Base-by-base conservation (phyloP, 2,113 vertebrate genomes). In the Cyanoderma ruficeps region DNA sequence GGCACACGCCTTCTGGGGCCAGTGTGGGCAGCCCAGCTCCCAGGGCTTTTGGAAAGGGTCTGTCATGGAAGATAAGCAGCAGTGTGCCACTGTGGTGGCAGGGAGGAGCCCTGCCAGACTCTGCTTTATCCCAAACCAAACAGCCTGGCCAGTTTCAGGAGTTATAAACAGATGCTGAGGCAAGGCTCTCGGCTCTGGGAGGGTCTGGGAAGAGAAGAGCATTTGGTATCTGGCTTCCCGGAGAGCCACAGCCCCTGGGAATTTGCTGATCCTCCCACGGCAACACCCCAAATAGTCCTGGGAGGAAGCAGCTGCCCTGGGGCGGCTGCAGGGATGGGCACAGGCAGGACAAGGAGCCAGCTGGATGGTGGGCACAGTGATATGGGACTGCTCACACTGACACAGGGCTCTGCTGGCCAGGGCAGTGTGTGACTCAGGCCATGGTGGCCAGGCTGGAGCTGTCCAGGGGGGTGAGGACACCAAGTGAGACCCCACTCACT, bases 91-190 rank as follows among this genome's bases (percentile, higher is more conserved):
- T 50, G 63, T 8, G 90, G 94, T 93, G 92, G 84, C 94, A 92
- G 96, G 95, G 97, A 95, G 95, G 94, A 80, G 81, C 39, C 94
- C 91, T 76, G 70, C 85, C 93, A 90, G 91, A 86, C 84, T 30
- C 10, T 1, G 10, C 72, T 94, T 95, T 97, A 97, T 97, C 97
- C 96, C 86, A 97, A 97, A 95, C 89, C 87, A 97, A 97, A 97
- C 95, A 97, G 93, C 87, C 84, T 37, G 60, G 70, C 77, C 77
- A 68, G 39, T 61, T 95, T 93, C 91, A 82, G 67, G 31, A 82
- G 94, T 93, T 97, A 97, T 96, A 95, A 97, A 90, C 92, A 96
- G 93, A 95, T 95, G 94, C 93, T 96, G 95, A 97, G 95, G 93
- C 57, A 74, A 92, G 59, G 59, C 57, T 81, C 75, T 59, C 47